phyloP scores from a whole-genome alignment of 2,797 vertebrate genomes.

The Callimico goeldii region DNA sequence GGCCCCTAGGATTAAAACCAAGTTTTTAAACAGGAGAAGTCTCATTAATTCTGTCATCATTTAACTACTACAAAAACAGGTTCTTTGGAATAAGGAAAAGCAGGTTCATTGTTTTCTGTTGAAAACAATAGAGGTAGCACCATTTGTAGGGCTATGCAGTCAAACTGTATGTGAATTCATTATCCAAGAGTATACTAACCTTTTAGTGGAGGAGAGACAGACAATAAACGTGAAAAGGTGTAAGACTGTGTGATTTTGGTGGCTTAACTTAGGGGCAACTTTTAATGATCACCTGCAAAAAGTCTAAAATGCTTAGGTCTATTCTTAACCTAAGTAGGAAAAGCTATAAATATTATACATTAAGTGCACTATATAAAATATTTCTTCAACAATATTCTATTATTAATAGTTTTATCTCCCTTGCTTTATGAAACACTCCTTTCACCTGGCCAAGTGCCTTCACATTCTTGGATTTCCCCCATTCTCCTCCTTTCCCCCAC shows the following conservation, averaged over 20 bases:
- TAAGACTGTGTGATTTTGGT: neutral
- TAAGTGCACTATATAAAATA: neutral
- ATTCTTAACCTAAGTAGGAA: neutral
- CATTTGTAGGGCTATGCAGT: neutral
- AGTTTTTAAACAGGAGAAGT: neutral
- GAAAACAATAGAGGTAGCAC: neutral
- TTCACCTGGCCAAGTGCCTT: neutral
- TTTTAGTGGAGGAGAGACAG: neutral
- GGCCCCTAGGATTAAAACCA: neutral
- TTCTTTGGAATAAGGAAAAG: neutral
- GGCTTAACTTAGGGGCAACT: neutral
- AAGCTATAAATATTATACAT: neutral
- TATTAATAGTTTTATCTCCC: neutral
- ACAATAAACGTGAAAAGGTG: neutral
- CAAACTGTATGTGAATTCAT: neutral
- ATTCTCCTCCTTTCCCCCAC: neutral
- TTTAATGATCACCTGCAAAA: neutral
- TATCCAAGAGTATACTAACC: neutral
- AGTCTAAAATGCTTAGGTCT: neutral
- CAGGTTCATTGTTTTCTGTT: neutral
- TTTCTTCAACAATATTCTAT: neutral
- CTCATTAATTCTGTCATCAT: neutral
- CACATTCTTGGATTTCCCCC: neutral
- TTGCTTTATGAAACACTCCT: neutral
- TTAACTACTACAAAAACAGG: neutral